Evolutionary conservation across 2,113 vertebrate species (phyloP).

Genomic region (Rhipidura dahli): DNA sequence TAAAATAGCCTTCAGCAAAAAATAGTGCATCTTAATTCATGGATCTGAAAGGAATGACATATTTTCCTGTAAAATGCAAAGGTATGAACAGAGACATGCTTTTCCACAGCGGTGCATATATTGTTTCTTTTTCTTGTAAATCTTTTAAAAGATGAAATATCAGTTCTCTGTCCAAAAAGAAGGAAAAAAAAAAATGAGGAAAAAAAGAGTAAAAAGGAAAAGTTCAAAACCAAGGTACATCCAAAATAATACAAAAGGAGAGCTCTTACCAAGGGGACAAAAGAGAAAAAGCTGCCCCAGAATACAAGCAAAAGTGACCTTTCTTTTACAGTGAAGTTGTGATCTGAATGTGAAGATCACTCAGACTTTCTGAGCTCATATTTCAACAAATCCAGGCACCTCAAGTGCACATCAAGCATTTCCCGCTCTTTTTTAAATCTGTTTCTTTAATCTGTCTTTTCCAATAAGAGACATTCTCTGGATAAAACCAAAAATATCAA

Average conservation of each 20-base stretch:
- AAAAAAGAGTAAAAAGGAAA: background rate
- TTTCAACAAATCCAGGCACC: constrained; percentile 7
- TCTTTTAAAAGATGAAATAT: constrained; percentile 62
- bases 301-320: constrained; percentile 47
- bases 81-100: constrained; percentile 58
- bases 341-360: constrained; percentile 54
- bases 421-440: background rate
- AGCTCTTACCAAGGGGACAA: constrained; percentile 48
- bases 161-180: background rate
- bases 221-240: constrained; percentile 60
- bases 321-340: constrained; percentile 61
- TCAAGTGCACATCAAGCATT: constrained; percentile 21
- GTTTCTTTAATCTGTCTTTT: constrained; percentile 10
- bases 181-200: background rate
- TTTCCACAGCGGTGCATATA: constrained; percentile 58
- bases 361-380: constrained; percentile 37
- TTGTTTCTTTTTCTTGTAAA: constrained; percentile 56
- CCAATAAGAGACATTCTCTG: background rate
- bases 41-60: constrained; percentile 72
- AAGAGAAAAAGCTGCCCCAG: constrained; percentile 34
- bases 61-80: constrained; percentile 73
- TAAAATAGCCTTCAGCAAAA: constrained; percentile 83
- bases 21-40: constrained; percentile 75
- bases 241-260: constrained; percentile 62
- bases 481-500: constrained; percentile 33